Percentiles rank a stretch among this genome's conserved stretches.
phyloP scores from a whole-genome alignment of 2,797 vertebrate species.

The Artibeus lituratus region DNA sequence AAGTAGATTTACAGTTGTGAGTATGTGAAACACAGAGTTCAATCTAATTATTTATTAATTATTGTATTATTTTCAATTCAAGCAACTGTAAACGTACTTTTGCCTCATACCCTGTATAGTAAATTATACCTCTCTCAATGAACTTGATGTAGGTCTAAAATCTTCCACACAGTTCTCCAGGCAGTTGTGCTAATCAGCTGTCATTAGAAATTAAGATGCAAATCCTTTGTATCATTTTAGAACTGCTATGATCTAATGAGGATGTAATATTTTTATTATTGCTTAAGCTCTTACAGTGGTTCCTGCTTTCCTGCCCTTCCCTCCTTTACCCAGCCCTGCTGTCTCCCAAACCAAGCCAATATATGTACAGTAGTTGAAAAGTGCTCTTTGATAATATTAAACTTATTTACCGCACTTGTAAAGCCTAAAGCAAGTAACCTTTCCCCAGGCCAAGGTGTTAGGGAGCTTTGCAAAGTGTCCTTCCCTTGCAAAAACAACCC shows the following conservation, averaged over 20 bases:
- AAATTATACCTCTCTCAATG: neutral
- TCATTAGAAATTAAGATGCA: neutral
- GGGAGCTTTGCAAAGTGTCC: neutral
- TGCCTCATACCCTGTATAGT: neutral
- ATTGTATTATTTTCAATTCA: neutral
- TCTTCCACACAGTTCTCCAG: neutral
- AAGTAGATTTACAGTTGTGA: neutral
- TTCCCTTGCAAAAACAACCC: conserved; percentile 37
- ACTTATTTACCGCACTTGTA: neutral
- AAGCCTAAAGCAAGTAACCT: neutral
- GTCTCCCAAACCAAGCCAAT: neutral
- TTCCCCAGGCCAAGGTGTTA: neutral
- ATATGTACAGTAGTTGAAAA: neutral
- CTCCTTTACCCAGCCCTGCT: neutral
- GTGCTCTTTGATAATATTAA: neutral
- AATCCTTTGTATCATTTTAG: neutral
- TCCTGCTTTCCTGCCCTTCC: neutral
- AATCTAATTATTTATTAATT: neutral
- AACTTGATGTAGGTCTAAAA: neutral
- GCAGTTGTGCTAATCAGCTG: neutral
- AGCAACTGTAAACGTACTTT: neutral
- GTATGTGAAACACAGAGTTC: neutral
- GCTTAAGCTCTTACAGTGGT: neutral
- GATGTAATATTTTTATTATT: neutral
- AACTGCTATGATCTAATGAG: neutral